phyloP scores from a whole-genome alignment of 2,113 vertebrate genomes.

The Larimichthys crocea region DNA sequence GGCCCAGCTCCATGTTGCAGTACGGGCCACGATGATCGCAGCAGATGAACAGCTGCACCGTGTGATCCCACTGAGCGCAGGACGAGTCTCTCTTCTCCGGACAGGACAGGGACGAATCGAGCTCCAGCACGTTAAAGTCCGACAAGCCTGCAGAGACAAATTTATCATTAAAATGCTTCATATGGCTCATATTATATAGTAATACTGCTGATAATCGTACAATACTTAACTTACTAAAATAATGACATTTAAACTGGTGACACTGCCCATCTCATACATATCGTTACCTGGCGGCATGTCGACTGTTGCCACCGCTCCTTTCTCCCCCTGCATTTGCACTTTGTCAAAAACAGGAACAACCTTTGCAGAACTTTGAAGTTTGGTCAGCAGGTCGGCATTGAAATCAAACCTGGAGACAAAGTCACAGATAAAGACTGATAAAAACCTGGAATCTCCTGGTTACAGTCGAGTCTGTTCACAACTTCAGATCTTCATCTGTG shows the following conservation, averaged over 20 bases:
- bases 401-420: conserved; percentile 82
- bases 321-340: conserved; percentile 81
- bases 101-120: conserved; percentile 84
- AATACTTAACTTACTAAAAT: no score
- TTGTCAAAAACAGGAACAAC: conserved; percentile 80
- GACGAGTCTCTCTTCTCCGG: conserved; percentile 80
- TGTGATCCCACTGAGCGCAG: conserved; percentile 87
- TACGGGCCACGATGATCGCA: conserved; percentile 68
- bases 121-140: conserved; percentile 74
- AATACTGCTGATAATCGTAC: no score
- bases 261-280: not conserved
- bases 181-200: no score
- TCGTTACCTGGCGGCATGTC: conserved; percentile 75
- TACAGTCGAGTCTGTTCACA: no score
- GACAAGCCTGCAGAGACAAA: conserved; percentile 54
- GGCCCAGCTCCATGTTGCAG: conserved; percentile 84
- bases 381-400: conserved; percentile 65
- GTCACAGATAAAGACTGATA: not conserved
- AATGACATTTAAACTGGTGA: no score
- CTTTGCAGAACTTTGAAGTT: conserved; percentile 69
- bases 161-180: not conserved
- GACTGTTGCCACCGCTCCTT: conserved; percentile 78
- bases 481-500: not conserved
- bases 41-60: conserved; percentile 85
- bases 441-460: no score